Percentiles rank a stretch among this genome's conserved stretches.
phyloP scores from a whole-genome alignment of 2,113 vertebrate species.

The Corapipo altera region DNA sequence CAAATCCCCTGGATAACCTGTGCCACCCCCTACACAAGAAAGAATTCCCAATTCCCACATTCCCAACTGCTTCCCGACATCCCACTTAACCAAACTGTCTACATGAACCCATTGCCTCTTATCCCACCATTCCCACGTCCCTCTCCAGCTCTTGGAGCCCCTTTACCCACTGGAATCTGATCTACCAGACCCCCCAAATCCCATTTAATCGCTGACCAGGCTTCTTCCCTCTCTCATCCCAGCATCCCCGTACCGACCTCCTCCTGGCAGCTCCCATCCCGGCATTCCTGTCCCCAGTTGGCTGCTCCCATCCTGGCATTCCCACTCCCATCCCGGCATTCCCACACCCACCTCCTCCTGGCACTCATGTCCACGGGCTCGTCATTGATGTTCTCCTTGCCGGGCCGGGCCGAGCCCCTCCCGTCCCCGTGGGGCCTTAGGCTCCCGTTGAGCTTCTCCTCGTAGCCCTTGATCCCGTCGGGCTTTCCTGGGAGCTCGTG shows the following conservation, averaged over 20 bases:
- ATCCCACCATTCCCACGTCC: not conserved
- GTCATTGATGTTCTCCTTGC: constrained; percentile 93
- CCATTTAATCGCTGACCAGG: rapidly evolving
- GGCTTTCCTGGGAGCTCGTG: constrained; percentile 77
- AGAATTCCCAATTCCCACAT: too few species aligned
- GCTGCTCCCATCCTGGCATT: too few species aligned
- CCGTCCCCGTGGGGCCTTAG: constrained; percentile 74
- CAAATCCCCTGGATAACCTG: not conserved
- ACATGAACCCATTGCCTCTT: not conserved
- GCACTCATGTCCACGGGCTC: constrained; percentile 98
- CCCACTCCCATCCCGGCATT: not conserved
- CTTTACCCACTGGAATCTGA: not conserved
- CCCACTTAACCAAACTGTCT: too few species aligned
- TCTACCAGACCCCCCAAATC: too few species aligned
- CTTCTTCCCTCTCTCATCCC: rapidly evolving
- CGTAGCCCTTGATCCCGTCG: constrained; percentile 78
- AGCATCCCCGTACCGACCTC: not conserved
- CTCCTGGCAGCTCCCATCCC: too few species aligned
- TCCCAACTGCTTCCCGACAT: too few species aligned
- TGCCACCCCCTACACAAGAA: too few species aligned
- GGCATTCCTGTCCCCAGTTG: too few species aligned
- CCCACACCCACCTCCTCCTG: constrained; percentile 82
- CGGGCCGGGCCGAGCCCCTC: constrained; percentile 79
- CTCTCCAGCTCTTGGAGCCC: too few species aligned
- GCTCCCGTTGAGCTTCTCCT: constrained; percentile 83